A percentile compares a stretch with the other conserved stretches of the same genome.
phyloP scores from a whole-genome alignment of 1,140 invertebrate genomes.

The Caerostris extrusa region DNA sequence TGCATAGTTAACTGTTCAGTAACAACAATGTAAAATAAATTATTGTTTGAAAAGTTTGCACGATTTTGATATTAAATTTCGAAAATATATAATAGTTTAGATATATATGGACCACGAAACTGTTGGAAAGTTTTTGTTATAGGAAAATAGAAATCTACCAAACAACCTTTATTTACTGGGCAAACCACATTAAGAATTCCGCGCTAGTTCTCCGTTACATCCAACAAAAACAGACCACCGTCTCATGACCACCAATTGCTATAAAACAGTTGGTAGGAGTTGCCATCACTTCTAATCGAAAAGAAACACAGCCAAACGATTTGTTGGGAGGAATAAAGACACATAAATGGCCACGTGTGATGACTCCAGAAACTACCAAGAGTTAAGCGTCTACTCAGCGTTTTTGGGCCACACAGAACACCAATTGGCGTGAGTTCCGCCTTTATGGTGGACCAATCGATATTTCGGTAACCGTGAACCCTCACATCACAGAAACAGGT shows the following conservation, averaged over 20 bases:
- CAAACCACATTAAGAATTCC: background rate
- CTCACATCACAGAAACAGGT: background rate
- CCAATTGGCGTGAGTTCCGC: background rate
- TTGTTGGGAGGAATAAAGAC: background rate
- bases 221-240: background rate
- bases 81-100: too few relatives aligned
- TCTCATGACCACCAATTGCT: background rate
- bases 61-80: too few relatives aligned
- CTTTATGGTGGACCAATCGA: background rate
- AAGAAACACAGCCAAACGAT: background rate
- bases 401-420: background rate
- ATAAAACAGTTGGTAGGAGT: background rate
- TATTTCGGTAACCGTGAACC: constrained; percentile 52
- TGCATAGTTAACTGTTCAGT: too few relatives aligned
- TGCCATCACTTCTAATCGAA: background rate
- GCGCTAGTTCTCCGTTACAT: background rate
- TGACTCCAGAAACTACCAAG: background rate
- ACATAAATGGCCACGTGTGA: background rate
- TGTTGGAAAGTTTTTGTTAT: too few relatives aligned
- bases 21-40: too few relatives aligned
- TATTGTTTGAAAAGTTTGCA: too few relatives aligned
- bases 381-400: constrained; percentile 12
- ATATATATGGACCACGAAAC: too few relatives aligned
- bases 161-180: background rate
- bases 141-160: background rate